A percentile compares a stretch with the other conserved stretches of the same genome.
phyloP scores from a whole-genome alignment of 2,888 invertebrate genomes.

The Dione vanillae region DNA sequence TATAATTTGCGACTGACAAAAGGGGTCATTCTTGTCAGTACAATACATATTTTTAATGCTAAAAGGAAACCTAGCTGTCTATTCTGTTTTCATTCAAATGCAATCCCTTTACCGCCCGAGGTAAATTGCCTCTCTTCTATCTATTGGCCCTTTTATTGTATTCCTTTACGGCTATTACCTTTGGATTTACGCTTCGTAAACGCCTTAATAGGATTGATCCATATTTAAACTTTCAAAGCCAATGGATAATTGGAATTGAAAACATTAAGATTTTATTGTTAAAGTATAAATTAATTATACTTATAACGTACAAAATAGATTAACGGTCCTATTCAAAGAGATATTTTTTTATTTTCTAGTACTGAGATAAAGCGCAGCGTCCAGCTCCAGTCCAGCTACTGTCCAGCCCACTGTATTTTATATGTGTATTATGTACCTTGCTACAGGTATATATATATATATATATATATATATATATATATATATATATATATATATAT shows the following conservation, averaged over 20 bases:
- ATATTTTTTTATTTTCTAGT: no score
- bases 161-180: conserved; percentile 42
- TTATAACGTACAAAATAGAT: no score
- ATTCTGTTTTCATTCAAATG: conserved; percentile 36
- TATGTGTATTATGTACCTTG: no score
- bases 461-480: no score
- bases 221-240: conserved; percentile 35
- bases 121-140: conserved; percentile 38
- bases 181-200: conserved; percentile 40
- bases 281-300: background rate
- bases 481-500: no score
- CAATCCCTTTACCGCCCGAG: conserved; percentile 24
- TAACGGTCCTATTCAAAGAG: no score
- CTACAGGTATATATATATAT: background rate
- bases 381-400: no score
- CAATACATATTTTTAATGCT: background rate
- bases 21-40: background rate
- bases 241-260: background rate
- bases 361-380: no score
- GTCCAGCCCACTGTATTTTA: no score
- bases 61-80: conserved; percentile 12
- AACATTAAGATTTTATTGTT: background rate
- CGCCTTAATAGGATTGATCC: conserved; percentile 37
- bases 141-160: conserved; percentile 35
- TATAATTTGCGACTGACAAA: background rate